phyloP scores from a whole-genome alignment of 2,797 vertebrate species.

The Bovichtus variegatus region DNA sequence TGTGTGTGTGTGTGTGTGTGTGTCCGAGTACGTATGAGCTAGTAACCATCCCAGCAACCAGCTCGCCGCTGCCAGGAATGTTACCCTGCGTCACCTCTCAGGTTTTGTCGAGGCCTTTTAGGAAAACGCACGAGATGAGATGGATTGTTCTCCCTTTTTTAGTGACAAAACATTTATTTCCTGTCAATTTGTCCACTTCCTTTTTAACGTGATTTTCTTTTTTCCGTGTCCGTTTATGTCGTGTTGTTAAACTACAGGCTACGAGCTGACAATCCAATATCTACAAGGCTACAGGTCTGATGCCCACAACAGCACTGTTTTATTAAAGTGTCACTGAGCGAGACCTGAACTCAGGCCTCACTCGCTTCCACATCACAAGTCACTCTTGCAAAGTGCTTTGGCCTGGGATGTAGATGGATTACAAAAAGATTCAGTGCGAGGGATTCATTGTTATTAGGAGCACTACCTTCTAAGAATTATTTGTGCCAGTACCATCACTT shows the following conservation, averaged over 20 bases:
- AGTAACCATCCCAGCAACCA: conserved; percentile 65
- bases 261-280: conserved; percentile 36
- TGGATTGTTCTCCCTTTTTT: conserved; percentile 48
- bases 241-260: conserved; percentile 28
- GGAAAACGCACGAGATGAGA: conserved; percentile 34
- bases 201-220: conserved; percentile 41
- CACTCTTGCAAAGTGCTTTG: conserved; percentile 39
- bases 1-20: conserved; percentile 23
- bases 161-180: conserved; percentile 53
- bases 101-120: conserved; percentile 39
- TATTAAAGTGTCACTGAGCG: conserved; percentile 45
- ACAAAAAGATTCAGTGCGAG: conserved; percentile 39
- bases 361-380: conserved; percentile 38
- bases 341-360: conserved; percentile 16
- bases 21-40: conserved; percentile 19
- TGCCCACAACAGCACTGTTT: conserved; percentile 17
- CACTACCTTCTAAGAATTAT: conserved; percentile 40
- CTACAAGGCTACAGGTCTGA: conserved; percentile 34
- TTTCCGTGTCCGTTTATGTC: conserved; percentile 6
- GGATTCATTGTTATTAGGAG: conserved; percentile 56
- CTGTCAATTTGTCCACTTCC: conserved; percentile 54
- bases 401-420: conserved; percentile 59
- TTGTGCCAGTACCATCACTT: conserved; percentile 59
- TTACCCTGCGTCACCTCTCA: conserved; percentile 48
- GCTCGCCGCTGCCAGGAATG: conserved; percentile 67